Conservation (phyloP, 1,140 invertebrate genomes). For the Brachystomella parvula region DNA sequence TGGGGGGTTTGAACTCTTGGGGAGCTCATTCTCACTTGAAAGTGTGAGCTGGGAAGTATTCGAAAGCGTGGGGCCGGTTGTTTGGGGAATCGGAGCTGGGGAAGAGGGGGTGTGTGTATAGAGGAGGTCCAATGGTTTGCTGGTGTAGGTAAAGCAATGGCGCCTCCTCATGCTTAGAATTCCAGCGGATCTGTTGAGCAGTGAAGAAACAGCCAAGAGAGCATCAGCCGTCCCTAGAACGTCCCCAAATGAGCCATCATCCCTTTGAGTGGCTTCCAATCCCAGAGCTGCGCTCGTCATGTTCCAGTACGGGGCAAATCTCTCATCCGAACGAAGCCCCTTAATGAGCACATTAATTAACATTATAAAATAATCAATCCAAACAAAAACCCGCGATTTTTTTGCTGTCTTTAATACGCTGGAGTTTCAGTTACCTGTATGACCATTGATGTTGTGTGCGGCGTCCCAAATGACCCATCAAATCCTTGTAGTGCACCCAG, state of each 20-base stretch:
- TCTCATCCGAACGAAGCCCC: constrained; percentile 63
- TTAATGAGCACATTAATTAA: background rate
- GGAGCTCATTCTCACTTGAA: background rate
- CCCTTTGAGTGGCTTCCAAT: constrained; percentile 60
- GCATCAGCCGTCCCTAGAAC: constrained; percentile 64
- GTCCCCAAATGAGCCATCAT: constrained; percentile 67
- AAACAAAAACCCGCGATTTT: background rate
- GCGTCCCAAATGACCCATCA: constrained; percentile 70
- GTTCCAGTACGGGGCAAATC: constrained; percentile 58
- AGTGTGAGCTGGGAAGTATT: too few species aligned
- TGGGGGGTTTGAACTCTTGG: background rate
- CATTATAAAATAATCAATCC: background rate
- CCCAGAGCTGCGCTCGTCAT: constrained; percentile 62
- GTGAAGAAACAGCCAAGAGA: constrained; percentile 57
- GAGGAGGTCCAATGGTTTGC: background rate
- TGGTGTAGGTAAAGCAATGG: constrained; percentile 16
- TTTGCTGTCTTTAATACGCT: too few species aligned
- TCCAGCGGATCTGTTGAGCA: constrained; percentile 30
- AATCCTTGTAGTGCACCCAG: constrained; percentile 65
- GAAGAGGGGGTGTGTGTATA: too few species aligned
- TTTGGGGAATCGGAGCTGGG: too few species aligned
- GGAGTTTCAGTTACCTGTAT: constrained; percentile 51
- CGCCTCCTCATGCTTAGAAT: constrained; percentile 24
- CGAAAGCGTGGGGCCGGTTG: too few species aligned
- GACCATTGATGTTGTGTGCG: constrained; percentile 69